Evolutionary conservation across 2,113 vertebrate species (phyloP).

Genomic region (Vanacampus margaritifer): DNA sequence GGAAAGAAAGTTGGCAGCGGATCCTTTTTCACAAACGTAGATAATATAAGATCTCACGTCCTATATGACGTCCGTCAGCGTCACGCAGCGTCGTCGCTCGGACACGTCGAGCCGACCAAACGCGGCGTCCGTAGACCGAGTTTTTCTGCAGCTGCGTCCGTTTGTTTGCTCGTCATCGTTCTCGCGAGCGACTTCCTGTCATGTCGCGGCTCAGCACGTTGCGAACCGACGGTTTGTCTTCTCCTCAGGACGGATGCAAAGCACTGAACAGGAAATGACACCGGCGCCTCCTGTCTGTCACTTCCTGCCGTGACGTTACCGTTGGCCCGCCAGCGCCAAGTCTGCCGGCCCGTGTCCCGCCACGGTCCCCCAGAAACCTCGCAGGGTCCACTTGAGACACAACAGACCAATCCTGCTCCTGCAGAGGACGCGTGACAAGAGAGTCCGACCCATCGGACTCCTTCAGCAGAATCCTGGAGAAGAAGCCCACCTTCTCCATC

Average conservation of each 20-base stretch:
- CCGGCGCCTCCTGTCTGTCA: slow-evolving; percentile 23
- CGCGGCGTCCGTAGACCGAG: no score
- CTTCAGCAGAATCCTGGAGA: background rate
- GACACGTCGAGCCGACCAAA: no score
- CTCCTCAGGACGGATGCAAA: slow-evolving; percentile 52
- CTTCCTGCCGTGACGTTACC: slow-evolving; percentile 40
- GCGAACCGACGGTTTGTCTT: background rate
- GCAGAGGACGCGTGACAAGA: background rate
- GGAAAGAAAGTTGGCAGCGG: no score
- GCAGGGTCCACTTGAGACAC: background rate
- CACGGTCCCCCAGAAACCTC: no score
- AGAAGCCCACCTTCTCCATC: background rate
- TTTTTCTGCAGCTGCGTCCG: background rate
- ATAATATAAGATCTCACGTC: no score
- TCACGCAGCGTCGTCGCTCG: no score
- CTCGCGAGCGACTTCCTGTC: background rate
- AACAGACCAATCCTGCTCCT: background rate
- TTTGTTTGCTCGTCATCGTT: background rate
- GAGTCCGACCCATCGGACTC: background rate
- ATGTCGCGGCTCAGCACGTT: background rate
- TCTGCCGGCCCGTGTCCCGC: background rate
- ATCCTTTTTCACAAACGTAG: no score
- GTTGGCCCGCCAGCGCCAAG: slow-evolving; percentile 7
- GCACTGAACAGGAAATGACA: slow-evolving; percentile 49
- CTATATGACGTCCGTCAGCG: no score